A percentile compares a stretch with the other conserved stretches of the same genome.
phyloP scores from a whole-genome alignment of 2,797 vertebrate species.

The Sternarchorhynchus goeldii region DNA sequence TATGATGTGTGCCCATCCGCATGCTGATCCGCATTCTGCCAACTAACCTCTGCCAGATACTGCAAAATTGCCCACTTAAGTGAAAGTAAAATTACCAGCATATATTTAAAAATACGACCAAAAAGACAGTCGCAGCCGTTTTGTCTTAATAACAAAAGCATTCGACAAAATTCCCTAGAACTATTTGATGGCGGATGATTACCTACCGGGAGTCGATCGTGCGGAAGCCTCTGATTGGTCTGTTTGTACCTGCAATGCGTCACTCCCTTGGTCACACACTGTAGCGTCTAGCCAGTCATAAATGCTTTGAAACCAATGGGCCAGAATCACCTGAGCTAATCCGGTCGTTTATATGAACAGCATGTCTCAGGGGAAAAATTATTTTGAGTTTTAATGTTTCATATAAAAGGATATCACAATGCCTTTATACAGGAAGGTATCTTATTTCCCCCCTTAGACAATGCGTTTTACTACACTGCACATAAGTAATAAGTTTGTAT shows the following conservation, averaged over 20 bases:
- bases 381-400: neutral
- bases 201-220: conserved; percentile 52
- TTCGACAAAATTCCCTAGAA: conserved; percentile 36
- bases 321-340: conserved; percentile 49
- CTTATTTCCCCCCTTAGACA: neutral
- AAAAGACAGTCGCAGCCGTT: neutral
- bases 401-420: too few species aligned
- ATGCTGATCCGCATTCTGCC: conserved; percentile 47
- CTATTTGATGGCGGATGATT: conserved; percentile 77
- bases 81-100: neutral
- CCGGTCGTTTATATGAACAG: neutral
- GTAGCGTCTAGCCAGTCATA: conserved; percentile 56
- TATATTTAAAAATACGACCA: neutral
- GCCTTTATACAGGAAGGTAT: neutral
- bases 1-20: conserved; percentile 76
- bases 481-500: too few species aligned
- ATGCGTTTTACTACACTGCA: neutral
- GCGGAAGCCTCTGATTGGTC: conserved; percentile 75
- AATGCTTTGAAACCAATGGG: conserved; percentile 39
- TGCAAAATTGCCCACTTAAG: neutral
- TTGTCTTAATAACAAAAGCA: neutral
- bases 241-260: conserved; percentile 89
- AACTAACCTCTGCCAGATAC: neutral
- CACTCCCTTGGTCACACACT: conserved; percentile 75
- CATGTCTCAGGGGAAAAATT: too few species aligned